These are phyloP conservation scores for Distichodus sexfasciatus DNA, from an alignment of 2,797 vertebrate species.

Conservation along the genomic window DNA sequence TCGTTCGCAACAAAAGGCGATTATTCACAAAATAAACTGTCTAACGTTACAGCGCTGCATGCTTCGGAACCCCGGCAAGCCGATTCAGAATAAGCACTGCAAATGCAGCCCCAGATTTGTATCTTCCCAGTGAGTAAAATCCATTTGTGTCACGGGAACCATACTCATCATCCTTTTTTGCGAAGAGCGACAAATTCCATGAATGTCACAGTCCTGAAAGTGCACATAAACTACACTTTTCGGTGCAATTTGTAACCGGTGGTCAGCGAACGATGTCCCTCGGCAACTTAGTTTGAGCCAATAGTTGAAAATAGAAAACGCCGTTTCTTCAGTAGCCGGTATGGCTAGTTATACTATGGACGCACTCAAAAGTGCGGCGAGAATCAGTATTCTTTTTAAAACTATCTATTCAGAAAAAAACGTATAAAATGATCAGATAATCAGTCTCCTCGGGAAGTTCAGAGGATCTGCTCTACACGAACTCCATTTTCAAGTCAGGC, in stretches of 20 bases:
- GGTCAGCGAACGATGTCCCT: conserved; percentile 67
- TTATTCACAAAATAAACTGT: conserved; percentile 53
- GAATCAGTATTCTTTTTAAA: neutral
- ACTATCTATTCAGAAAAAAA: conserved; percentile 13
- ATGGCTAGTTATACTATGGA: conserved; percentile 61
- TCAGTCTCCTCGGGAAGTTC: conserved; percentile 66
- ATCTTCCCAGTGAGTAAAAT: conserved; percentile 78
- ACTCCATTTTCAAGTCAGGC: conserved; percentile 83
- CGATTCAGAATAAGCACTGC: conserved; percentile 71
- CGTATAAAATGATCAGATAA: neutral
- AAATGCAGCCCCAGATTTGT: conserved; percentile 71
- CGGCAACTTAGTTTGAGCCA: conserved; percentile 65
- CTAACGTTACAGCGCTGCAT: conserved; percentile 53
- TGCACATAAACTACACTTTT: conserved; percentile 46
- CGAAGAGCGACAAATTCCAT: conserved; percentile 48
- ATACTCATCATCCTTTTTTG: conserved; percentile 62
- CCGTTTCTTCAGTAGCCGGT: conserved; percentile 66
- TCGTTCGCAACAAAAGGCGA: conserved; percentile 62
- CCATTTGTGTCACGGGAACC: conserved; percentile 71
- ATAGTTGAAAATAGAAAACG: conserved; percentile 66
- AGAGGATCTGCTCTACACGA: conserved; percentile 74
- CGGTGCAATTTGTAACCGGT: conserved; percentile 57
- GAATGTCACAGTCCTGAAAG: conserved; percentile 57
- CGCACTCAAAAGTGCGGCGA: conserved; percentile 49
- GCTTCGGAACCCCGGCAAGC: conserved; percentile 58